Conservation (phyloP, 2,113 vertebrate species). For the Caretta caretta region DNA sequence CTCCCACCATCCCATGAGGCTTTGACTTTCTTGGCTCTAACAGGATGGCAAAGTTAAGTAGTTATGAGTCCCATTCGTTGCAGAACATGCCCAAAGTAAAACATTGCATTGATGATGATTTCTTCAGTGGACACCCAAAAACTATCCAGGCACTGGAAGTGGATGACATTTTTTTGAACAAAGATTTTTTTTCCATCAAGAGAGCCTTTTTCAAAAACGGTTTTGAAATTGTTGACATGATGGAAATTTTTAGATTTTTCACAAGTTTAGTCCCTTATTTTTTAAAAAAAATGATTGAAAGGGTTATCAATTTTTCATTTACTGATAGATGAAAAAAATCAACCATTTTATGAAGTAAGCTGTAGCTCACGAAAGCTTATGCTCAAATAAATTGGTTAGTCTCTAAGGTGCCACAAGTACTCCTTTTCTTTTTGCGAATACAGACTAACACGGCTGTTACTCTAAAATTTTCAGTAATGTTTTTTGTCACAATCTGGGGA, state of each 20-base stretch:
- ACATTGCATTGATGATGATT: background rate
- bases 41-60: background rate
- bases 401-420: too few species aligned
- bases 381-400: too few species aligned
- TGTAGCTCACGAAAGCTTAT: too few species aligned
- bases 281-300: background rate
- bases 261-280: background rate
- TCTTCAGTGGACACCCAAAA: background rate
- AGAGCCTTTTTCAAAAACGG: background rate
- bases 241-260: background rate
- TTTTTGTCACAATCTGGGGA: background rate
- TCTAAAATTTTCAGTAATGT: accelerated
- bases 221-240: background rate
- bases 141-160: background rate
- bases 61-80: background rate
- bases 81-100: background rate
- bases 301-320: background rate
- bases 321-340: background rate
- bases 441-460: too few species aligned
- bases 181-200: background rate
- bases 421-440: too few species aligned
- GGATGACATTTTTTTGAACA: background rate
- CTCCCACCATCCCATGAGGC: background rate
- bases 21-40: background rate
- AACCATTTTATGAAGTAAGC: background rate